Conservation (phyloP, 2,797 vertebrate species). For the Syngnathus rostellatus region DNA sequence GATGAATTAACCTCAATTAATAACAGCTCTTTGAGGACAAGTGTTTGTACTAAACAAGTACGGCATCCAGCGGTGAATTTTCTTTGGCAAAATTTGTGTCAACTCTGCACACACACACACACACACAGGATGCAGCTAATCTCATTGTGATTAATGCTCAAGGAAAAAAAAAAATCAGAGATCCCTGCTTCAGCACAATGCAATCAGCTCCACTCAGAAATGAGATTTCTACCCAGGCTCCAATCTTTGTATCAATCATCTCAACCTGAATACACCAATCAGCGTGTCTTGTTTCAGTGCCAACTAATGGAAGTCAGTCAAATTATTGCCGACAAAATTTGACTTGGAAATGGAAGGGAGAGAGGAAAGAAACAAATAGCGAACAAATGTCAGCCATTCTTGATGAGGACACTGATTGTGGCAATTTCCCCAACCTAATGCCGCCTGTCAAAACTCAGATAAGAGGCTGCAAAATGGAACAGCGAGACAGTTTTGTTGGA, state of each 20-base stretch:
- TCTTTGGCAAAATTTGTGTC: neutral
- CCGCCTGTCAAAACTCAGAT: constrained; percentile 53
- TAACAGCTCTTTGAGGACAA: constrained; percentile 15
- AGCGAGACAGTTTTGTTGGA: constrained; percentile 54
- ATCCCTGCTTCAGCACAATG: constrained; percentile 53
- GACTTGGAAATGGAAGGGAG: constrained; percentile 59
- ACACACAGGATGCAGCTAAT: constrained; percentile 32
- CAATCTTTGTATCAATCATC: constrained; percentile 62
- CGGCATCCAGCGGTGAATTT: constrained; percentile 1
- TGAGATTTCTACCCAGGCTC: constrained; percentile 63
- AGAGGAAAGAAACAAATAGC: constrained; percentile 57
- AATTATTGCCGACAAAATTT: constrained; percentile 61
- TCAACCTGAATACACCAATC: constrained; percentile 65
- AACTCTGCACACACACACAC: neutral
- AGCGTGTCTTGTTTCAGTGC: constrained; percentile 54
- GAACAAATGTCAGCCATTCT: constrained; percentile 59
- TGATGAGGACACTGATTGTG: constrained; percentile 63
- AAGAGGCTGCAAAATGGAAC: constrained; percentile 38
- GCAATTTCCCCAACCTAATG: constrained; percentile 56
- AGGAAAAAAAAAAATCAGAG: constrained; percentile 25
- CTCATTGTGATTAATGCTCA: constrained; percentile 55
- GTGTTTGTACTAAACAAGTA: constrained; percentile 9
- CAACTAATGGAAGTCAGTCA: constrained; percentile 56
- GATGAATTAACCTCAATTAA: constrained; percentile 29
- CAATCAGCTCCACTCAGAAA: constrained; percentile 66